Conservation (phyloP, 2,888 invertebrate species). For the Dioctria rufipes region DNA sequence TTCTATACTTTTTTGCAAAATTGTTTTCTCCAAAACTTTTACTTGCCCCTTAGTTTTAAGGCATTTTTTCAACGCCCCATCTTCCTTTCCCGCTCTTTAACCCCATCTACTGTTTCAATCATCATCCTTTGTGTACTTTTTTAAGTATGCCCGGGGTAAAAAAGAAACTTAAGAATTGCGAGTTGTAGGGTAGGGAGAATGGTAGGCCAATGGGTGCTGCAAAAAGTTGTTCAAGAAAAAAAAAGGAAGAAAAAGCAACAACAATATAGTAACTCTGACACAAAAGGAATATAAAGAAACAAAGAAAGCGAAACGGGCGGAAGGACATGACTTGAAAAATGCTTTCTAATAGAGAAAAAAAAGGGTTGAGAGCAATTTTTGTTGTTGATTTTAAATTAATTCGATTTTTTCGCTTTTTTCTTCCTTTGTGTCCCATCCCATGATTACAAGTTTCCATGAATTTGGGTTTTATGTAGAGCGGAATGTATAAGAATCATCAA, state of each 20-base stretch:
- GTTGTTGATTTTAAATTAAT: conserved; percentile 58
- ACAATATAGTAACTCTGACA: conserved; percentile 33
- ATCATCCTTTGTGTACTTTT: conserved; percentile 53
- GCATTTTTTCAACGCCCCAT: conserved; percentile 25
- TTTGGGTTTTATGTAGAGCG: conserved; percentile 7
- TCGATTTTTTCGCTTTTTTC: conserved; percentile 55
- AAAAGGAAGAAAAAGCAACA: conserved; percentile 41
- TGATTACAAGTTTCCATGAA: conserved; percentile 11
- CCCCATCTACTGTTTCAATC: conserved; percentile 2
- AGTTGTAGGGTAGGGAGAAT: not conserved
- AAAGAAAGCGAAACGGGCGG: conserved; percentile 57
- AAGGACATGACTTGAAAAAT: conserved; percentile 59
- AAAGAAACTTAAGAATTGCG: conserved; percentile 28
- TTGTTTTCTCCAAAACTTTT: conserved; percentile 42
- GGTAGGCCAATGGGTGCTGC: not conserved
- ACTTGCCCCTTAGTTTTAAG: conserved; percentile 51
- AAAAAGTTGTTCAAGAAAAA: conserved; percentile 50
- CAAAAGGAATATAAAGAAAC: conserved; percentile 53
- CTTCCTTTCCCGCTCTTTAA: not conserved
- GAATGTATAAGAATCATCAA: not conserved
- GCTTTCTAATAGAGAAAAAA: conserved; percentile 54
- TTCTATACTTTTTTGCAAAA: conserved; percentile 23
- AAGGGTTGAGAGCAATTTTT: conserved; percentile 56
- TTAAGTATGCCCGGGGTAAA: conserved; percentile 54
- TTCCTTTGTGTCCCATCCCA: conserved; percentile 20